Conservation (phyloP, 2,888 invertebrate genomes). For the Dasypogon diadema region DNA sequence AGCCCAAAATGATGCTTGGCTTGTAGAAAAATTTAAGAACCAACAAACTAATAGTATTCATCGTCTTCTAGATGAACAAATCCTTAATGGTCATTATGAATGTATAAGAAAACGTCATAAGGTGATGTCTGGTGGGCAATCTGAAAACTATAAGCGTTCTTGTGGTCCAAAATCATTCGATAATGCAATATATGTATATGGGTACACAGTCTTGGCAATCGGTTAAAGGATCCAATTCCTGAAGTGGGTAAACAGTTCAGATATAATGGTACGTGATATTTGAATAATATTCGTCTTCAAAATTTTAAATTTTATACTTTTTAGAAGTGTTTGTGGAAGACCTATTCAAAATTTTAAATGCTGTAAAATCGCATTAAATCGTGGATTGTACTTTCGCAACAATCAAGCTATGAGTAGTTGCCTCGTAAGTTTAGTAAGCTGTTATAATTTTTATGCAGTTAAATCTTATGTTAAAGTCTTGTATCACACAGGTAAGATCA, state of each 20-base stretch:
- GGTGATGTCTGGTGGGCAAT: neutral
- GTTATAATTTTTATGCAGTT: too few relatives aligned
- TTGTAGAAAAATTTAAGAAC: too few relatives aligned
- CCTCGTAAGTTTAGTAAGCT: neutral
- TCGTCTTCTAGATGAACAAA: too few relatives aligned
- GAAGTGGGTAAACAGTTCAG: neutral
- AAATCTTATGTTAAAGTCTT: too few relatives aligned
- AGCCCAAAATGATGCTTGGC: too few relatives aligned
- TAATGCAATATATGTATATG: neutral
- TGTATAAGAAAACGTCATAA: neutral
- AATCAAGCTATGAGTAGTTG: neutral
- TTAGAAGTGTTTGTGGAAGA: conserved; percentile 4
- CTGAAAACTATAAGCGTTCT: neutral
- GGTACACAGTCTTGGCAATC: conserved; percentile 11
- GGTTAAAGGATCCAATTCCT: conserved; percentile 1
- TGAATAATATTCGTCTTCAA: too few relatives aligned
- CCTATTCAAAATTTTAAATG: neutral
- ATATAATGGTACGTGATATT: neutral
- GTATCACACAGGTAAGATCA: too few relatives aligned
- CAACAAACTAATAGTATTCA: too few relatives aligned
- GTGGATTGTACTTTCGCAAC: conserved; percentile 57
- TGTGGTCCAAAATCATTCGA: neutral
- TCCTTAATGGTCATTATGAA: too few relatives aligned
- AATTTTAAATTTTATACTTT: neutral
- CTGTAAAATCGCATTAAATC: conserved; percentile 57